These are phyloP conservation scores for Epizoanthus scotinus DNA, from an alignment of 92 coral and sea anemone genomes.

Conservation along the genomic window DNA sequence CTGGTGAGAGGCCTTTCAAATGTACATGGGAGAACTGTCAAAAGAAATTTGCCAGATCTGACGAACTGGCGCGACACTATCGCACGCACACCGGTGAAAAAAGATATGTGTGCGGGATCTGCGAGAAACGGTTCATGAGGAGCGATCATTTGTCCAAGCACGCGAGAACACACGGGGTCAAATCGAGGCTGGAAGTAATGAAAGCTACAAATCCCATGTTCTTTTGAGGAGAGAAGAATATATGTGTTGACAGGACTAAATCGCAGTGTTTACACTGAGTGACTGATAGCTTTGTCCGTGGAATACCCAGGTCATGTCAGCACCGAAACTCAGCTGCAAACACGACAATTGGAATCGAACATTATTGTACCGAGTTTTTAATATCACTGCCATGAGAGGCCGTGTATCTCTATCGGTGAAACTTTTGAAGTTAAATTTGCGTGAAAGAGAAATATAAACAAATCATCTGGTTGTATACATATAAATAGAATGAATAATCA, in stretches of 20 bases:
- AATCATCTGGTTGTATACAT: neutral
- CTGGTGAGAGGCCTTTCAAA: slow-evolving; percentile 88
- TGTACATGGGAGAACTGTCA: slow-evolving; percentile 88
- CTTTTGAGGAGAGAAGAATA: slow-evolving; percentile 52
- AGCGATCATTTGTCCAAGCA: slow-evolving; percentile 93
- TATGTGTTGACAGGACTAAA: slow-evolving; percentile 16
- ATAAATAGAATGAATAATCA: slow-evolving; percentile 10
- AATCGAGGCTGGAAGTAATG: slow-evolving; percentile 65
- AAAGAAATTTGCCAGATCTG: slow-evolving; percentile 93
- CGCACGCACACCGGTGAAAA: slow-evolving; percentile 95
- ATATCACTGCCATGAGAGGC: neutral
- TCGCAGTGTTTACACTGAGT: neutral
- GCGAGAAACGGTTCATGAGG: slow-evolving; percentile 88
- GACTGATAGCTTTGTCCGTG: neutral
- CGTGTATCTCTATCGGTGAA: neutral
- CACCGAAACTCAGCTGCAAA: too few relatives aligned
- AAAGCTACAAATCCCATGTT: slow-evolving; percentile 83
- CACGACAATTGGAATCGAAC: too few relatives aligned
- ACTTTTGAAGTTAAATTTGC: neutral
- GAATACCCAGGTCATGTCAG: neutral
- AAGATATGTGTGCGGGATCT: slow-evolving; percentile 77
- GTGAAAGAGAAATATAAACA: slow-evolving; percentile 8
- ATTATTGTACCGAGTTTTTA: neutral
- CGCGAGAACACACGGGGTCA: slow-evolving; percentile 72
- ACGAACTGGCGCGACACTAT: slow-evolving; percentile 90